Evolutionary conservation across 1,140 invertebrate species (phyloP).

Genomic region (Venturia canescens): DNA sequence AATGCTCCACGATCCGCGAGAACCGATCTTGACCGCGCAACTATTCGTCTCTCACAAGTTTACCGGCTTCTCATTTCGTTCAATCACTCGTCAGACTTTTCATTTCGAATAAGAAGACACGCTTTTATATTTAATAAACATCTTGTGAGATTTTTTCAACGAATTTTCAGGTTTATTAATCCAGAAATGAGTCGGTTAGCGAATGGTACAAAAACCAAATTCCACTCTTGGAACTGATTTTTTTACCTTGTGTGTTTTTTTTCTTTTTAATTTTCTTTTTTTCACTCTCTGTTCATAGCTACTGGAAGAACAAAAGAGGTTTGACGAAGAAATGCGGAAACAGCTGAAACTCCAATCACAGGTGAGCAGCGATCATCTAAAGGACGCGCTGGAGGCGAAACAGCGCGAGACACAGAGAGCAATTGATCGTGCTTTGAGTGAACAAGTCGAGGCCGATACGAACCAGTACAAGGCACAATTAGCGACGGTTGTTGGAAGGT

Average conservation of each 20-base stretch:
- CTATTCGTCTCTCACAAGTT: background rate
- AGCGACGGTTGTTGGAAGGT: conserved; percentile 87
- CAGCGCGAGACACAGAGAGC: conserved; percentile 83
- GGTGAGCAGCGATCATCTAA: conserved; percentile 89
- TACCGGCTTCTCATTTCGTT: too few relatives aligned
- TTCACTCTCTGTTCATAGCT: conserved; percentile 77
- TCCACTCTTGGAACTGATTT: too few relatives aligned
- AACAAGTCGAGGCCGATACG: conserved; percentile 83
- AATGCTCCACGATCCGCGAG: conserved; percentile 49
- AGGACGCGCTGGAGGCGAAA: conserved; percentile 84
- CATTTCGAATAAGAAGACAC: too few relatives aligned
- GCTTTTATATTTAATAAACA: too few relatives aligned
- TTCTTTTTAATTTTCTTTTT: background rate
- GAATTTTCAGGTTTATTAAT: too few relatives aligned
- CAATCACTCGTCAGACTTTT: too few relatives aligned
- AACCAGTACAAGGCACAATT: conserved; percentile 87
- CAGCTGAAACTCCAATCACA: conserved; percentile 89
- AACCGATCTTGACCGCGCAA: conserved; percentile 41
- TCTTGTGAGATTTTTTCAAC: too few relatives aligned
- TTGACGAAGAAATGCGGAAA: conserved; percentile 85
- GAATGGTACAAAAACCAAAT: too few relatives aligned
- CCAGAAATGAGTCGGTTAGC: too few relatives aligned
- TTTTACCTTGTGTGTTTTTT: too few relatives aligned
- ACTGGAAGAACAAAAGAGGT: conserved; percentile 80
- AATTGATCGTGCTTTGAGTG: conserved; percentile 82